Evolutionary conservation across 2,888 invertebrate genomes (phyloP), one percentile per base, ranked within the genome.

Genomic region (Opisthograptis luteolata): DNA sequence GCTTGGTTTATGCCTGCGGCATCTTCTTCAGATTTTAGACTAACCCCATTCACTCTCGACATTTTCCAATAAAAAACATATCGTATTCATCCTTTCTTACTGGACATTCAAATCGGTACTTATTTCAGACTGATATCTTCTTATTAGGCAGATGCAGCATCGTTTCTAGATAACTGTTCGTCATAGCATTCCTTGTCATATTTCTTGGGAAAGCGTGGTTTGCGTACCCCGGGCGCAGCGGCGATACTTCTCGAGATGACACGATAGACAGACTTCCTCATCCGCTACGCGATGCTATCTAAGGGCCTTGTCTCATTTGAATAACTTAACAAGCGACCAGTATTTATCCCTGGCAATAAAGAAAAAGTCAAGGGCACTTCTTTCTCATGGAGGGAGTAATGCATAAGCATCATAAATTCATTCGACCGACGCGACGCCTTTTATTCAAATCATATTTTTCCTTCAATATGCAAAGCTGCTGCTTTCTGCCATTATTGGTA

Each of bases 211-310:
- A 63, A 64, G 60, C 62, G 58, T 64, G 60, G 63, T 10, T 3
- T 6, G 68, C 66, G 64, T 51, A 62, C 63, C 68, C 64, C 69
- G 64, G 67, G 78, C 78, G 80, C 54, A 43, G 43, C 20, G 28
- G 28, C 27, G 27, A 34, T 40, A 53, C 47, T 46, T 34, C 43
- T 27, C 24, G 15, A 55, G 55, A 58, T 59, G 55, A 62, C 50
- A 83, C 70, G 84, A 84, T 83, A 81, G 68, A 62, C 69, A 71
- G 70, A 80, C 81, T 86, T 82, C 84, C 86, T 84, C 84, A 87
- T 85, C 83, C 84, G 79, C 79, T 75, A 77, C 74, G 73, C 73
- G 85, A 86, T 86, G 77, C 68, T 71, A 87, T 86, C 86, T 76
- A 9, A 53, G 43, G 53, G 73, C 76, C 75, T 73, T 77, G 79